These are phyloP conservation scores for Isoperla grammatica DNA, from an alignment of 2,888 invertebrate species.

Conservation along the genomic window DNA sequence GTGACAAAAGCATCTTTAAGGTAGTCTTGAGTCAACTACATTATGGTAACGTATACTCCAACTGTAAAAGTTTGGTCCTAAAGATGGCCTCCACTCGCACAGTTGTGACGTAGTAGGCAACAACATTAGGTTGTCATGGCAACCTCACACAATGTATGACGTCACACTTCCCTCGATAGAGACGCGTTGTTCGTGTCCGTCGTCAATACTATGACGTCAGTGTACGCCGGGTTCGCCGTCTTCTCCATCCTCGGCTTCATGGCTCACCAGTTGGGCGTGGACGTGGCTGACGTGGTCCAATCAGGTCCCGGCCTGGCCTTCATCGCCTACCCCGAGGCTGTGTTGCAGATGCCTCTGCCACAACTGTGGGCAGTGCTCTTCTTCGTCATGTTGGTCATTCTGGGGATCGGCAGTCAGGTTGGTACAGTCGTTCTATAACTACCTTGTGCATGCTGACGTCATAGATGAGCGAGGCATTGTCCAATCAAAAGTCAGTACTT, in stretches of 20 bases:
- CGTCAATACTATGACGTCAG: constrained; percentile 42
- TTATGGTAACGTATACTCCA: too few relatives aligned
- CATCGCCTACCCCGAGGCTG: constrained; percentile 37
- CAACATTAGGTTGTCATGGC: too few relatives aligned
- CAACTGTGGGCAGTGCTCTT: constrained; percentile 36
- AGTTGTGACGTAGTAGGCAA: too few relatives aligned
- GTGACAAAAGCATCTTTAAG: too few relatives aligned
- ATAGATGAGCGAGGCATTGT: too few relatives aligned
- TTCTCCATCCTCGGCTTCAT: constrained; percentile 45
- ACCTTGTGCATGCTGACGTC: too few relatives aligned
- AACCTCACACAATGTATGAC: too few relatives aligned
- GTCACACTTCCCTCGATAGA: constrained; percentile 21
- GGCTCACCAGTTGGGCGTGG: constrained; percentile 41
- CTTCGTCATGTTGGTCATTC: constrained; percentile 35
- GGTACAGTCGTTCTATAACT: too few relatives aligned
- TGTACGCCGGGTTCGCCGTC: constrained; percentile 44
- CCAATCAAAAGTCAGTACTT: too few relatives aligned
- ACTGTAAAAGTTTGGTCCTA: too few relatives aligned
- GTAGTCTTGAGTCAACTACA: too few relatives aligned
- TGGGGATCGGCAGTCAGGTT: constrained; percentile 34
- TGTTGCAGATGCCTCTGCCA: constrained; percentile 34
- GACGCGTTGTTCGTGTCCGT: constrained; percentile 39
- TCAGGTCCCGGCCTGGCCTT: constrained; percentile 36
- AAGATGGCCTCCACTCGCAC: too few relatives aligned
- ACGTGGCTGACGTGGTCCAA: constrained; percentile 36